Percentiles rank a stretch among this genome's conserved stretches.
Evolutionary conservation across 2,888 invertebrate genomes (phyloP).

Genomic region (Trichogramma evanescens): DNA sequence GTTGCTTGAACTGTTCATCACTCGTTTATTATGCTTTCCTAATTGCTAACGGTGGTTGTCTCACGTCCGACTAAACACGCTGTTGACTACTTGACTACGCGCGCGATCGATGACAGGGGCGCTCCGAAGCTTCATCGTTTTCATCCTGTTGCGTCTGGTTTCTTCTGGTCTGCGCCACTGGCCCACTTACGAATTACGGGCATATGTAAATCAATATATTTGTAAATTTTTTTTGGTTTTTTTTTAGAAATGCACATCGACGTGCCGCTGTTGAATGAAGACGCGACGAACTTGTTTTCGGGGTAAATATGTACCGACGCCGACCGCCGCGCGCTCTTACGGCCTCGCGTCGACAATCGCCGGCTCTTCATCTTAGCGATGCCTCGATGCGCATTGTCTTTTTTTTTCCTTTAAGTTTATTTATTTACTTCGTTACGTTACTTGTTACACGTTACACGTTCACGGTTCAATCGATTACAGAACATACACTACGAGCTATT

Average conservation of each 20-base stretch:
- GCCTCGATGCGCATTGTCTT: slow-evolving; percentile 25
- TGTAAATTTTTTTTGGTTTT: slow-evolving; percentile 46
- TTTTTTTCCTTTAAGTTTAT: slow-evolving; percentile 18
- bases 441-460: slow-evolving; percentile 20
- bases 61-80: neutral
- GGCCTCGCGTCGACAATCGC: slow-evolving; percentile 15
- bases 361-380: slow-evolving; percentile 7
- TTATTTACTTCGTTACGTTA: slow-evolving; percentile 23
- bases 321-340: slow-evolving; percentile 30
- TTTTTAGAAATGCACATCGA: slow-evolving; percentile 24
- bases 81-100: slow-evolving; percentile 1
- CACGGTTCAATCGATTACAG: slow-evolving; percentile 45
- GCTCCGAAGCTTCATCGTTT: neutral
- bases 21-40: neutral
- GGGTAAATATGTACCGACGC: slow-evolving; percentile 10
- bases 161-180: slow-evolving; percentile 32
- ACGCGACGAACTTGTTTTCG: neutral
- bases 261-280: slow-evolving; percentile 1
- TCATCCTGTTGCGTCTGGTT: neutral
- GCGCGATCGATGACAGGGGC: neutral
- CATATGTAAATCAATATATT: slow-evolving; percentile 50
- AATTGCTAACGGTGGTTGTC: neutral
- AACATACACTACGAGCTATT: slow-evolving; percentile 49
- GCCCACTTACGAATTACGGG: slow-evolving; percentile 47
- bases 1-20: neutral